These are phyloP conservation scores for Eueremaeus valkanovi DNA, from an alignment of 2,888 invertebrate species.

Conservation along the genomic window DNA sequence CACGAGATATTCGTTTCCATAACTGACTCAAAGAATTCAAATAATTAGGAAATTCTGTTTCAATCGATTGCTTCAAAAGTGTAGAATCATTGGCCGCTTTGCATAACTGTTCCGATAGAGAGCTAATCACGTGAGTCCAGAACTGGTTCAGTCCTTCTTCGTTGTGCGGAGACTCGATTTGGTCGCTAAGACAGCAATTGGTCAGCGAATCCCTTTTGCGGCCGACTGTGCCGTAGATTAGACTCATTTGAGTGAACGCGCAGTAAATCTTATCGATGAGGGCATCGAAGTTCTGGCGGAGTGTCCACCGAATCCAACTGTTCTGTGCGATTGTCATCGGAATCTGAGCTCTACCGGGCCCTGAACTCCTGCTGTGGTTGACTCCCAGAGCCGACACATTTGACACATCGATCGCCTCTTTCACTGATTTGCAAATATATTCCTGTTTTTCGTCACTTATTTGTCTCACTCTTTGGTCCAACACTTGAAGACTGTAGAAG, in stretches of 20 bases:
- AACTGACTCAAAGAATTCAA: slow-evolving; percentile 75
- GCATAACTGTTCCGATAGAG: slow-evolving; percentile 22
- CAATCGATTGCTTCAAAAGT: slow-evolving; percentile 72
- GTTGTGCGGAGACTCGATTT: slow-evolving; percentile 48
- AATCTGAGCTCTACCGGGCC: slow-evolving; percentile 60
- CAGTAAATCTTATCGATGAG: slow-evolving; percentile 64
- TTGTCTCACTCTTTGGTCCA: slow-evolving; percentile 56
- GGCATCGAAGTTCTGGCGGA: slow-evolving; percentile 86
- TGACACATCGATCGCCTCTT: slow-evolving; percentile 55
- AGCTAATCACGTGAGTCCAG: slow-evolving; percentile 48
- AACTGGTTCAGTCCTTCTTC: slow-evolving; percentile 42
- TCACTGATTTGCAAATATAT: slow-evolving; percentile 55
- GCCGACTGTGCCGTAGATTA: slow-evolving; percentile 57
- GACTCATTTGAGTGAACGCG: slow-evolving; percentile 53
- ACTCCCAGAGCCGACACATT: slow-evolving; percentile 50
- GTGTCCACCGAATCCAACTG: slow-evolving; percentile 61
- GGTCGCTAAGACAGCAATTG: slow-evolving; percentile 60
- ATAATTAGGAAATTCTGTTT: slow-evolving; percentile 80
- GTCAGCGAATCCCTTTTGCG: slow-evolving; percentile 57
- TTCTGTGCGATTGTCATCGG: slow-evolving; percentile 58
- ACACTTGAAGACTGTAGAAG: slow-evolving; percentile 59
- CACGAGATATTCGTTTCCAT: slow-evolving; percentile 57
- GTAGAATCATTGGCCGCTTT: slow-evolving; percentile 53
- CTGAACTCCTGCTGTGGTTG: slow-evolving; percentile 24
- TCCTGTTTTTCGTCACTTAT: slow-evolving; percentile 55